phyloP scores from a whole-genome alignment of 2,113 vertebrate species.

The Amazona guildingii region DNA sequence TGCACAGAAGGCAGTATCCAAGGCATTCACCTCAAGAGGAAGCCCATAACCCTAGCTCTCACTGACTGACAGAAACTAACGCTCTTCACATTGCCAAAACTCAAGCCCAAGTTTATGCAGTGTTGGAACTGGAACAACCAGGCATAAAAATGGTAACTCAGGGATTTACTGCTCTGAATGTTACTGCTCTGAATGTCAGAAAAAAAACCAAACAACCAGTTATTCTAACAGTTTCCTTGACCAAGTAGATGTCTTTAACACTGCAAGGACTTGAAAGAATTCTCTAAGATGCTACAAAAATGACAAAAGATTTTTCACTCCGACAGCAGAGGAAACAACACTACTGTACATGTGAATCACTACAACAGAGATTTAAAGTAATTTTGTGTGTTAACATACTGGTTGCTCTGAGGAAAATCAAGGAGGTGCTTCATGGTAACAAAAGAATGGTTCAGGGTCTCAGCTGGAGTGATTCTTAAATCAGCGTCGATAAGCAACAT shows the following conservation, averaged over 20 bases:
- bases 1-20: neutral
- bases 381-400: slow-evolving; percentile 79
- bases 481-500: slow-evolving; percentile 97
- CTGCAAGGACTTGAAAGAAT: neutral
- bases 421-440: slow-evolving; percentile 98
- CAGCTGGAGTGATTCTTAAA: slow-evolving; percentile 89
- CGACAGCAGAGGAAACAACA: neutral
- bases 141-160: neutral
- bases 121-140: neutral
- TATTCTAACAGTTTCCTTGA: neutral
- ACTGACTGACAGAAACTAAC: neutral
- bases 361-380: neutral
- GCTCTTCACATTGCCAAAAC: neutral
- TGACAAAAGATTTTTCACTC: neutral
- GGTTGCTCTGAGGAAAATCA: slow-evolving; percentile 97
- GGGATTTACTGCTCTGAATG: neutral
- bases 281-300: neutral
- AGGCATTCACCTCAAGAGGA: neutral
- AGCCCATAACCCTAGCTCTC: neutral
- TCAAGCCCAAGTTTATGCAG: neutral
- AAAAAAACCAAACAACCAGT: neutral
- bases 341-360: neutral
- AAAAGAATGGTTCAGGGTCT: slow-evolving; percentile 93
- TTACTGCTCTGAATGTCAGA: neutral
- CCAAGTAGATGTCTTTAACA: neutral